These are phyloP conservation scores for Pampusana beccarii DNA, from an alignment of 2,113 vertebrate species.

Conservation along the genomic window DNA sequence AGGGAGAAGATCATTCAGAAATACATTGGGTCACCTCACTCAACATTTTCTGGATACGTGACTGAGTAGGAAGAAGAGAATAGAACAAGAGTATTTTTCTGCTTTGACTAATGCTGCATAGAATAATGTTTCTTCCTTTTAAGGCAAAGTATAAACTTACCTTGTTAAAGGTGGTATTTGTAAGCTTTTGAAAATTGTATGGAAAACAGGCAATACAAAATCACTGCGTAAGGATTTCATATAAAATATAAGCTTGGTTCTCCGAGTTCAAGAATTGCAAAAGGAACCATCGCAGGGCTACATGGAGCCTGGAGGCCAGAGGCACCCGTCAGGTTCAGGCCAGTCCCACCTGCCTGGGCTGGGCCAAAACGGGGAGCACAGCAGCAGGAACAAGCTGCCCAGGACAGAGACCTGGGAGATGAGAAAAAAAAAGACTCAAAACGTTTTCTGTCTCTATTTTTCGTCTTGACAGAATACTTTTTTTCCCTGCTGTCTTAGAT, in stretches of 20 bases:
- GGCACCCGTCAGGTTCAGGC: neutral
- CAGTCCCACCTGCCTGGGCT: neutral
- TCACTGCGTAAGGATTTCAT: neutral
- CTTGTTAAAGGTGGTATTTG: neutral
- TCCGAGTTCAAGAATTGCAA: neutral
- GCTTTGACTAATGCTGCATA: neutral
- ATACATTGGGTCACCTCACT: neutral
- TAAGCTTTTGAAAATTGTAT: neutral
- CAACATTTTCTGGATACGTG: neutral
- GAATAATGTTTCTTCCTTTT: neutral
- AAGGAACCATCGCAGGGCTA: neutral
- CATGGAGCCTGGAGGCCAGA: neutral
- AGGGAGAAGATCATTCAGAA: neutral
- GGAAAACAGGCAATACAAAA: neutral
- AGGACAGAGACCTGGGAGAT: neutral
- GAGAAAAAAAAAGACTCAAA: neutral
- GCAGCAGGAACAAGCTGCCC: neutral
- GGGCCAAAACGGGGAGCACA: accelerated
- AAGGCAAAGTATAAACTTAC: neutral
- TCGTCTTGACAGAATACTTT: neutral
- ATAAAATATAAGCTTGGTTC: neutral
- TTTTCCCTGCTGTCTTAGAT: neutral
- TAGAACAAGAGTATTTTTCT: neutral
- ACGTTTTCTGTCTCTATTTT: neutral
- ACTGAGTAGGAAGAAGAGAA: neutral